Base-by-base conservation (phyloP, 2,888 invertebrate species). In the Galerucella calmariensis region DNA sequence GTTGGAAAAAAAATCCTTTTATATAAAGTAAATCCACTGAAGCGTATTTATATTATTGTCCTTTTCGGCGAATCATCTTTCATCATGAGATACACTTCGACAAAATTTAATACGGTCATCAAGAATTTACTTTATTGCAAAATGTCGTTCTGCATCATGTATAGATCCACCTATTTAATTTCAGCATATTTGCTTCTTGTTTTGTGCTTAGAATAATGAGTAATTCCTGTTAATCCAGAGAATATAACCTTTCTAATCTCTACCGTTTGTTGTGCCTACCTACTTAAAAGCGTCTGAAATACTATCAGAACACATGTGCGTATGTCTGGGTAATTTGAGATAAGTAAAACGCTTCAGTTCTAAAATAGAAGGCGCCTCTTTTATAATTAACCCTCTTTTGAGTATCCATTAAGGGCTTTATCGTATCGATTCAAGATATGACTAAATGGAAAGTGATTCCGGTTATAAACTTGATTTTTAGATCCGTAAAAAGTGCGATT, bases 361-460 rank as follows among this genome's bases (percentile, higher is more conserved):
- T 62, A 69, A 77, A 79, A 73, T 75, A 75, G 75, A 77, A 77
- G 79, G 79, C 79, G 77, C 77, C 77, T 75, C 58, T 72, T 75
- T 74, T 75, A 79, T 78, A 79, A 79, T 77, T 76, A 77, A 71
- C 72, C 74, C 74, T 59, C 67, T 73, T 46, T 66, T 56, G 59
- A 75, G 72, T 73, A 75, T 76, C 77, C 79, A 79, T 77, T 79
- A 79, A 72, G 73, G 71, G 48, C 61, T 69, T 74, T 72, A 72
- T 73, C 72, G 66, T 59, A 74, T 69, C 72, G 77, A 74, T 76
- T 72, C 44, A 12, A 70, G 75, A 77, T 73, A 75, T 72, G 69
- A 67, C 71, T 77, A 68, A 71, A 53, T 56, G 56, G 63, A 69
- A 72, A 73, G 73, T 35, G 68, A 75, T 70, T 73, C 58, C 67